Evolutionary conservation across 30 jellyfish, hydroid and myxozoan genomes (phyloP).

Genomic region (Cassiopea xamachana): DNA sequence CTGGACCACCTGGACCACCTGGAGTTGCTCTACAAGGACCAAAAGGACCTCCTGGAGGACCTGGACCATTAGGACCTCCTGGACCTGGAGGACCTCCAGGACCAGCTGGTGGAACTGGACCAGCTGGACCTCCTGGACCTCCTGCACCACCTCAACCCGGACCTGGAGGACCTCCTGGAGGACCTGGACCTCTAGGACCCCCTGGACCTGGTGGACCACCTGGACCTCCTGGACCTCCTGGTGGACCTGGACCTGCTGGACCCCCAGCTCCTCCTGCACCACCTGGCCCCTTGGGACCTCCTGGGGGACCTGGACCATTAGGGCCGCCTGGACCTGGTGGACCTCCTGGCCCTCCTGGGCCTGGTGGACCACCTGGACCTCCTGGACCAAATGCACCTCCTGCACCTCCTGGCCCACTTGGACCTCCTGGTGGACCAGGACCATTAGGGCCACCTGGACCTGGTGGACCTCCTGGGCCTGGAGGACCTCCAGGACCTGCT

Average conservation of each 20-base stretch:
- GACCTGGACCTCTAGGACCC: constrained; percentile 84
- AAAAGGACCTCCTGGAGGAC: constrained; percentile 88
- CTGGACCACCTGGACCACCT: constrained; percentile 98
- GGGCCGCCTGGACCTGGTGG: constrained; percentile 93
- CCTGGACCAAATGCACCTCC: constrained; percentile 80
- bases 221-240: constrained; percentile 86
- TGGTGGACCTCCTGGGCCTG: constrained; percentile 75
- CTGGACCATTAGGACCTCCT: constrained; percentile 69
- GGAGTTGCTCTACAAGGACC: constrained; percentile 96
- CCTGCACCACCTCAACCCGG: constrained; percentile 75
- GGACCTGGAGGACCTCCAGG: constrained; percentile 74
- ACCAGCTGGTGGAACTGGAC: constrained; percentile 50
- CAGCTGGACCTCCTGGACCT: constrained; percentile 52
- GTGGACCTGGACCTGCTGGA: constrained; percentile 84
- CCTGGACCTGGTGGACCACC: constrained; percentile 91
- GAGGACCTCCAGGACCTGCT: constrained; percentile 85
- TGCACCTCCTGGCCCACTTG: constrained; percentile 78
- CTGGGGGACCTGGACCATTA: constrained; percentile 92
- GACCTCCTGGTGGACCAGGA: constrained; percentile 72
- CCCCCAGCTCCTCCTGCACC: constrained; percentile 89
- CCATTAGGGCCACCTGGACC: constrained; percentile 73
- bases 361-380: constrained; percentile 93
- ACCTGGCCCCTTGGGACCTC: constrained; percentile 92
- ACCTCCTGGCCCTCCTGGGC: constrained; percentile 92
- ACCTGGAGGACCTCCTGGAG: constrained; percentile 74